These are phyloP conservation scores for Campaea margaritaria DNA, from an alignment of 2,888 invertebrate species.

Conservation along the genomic window DNA sequence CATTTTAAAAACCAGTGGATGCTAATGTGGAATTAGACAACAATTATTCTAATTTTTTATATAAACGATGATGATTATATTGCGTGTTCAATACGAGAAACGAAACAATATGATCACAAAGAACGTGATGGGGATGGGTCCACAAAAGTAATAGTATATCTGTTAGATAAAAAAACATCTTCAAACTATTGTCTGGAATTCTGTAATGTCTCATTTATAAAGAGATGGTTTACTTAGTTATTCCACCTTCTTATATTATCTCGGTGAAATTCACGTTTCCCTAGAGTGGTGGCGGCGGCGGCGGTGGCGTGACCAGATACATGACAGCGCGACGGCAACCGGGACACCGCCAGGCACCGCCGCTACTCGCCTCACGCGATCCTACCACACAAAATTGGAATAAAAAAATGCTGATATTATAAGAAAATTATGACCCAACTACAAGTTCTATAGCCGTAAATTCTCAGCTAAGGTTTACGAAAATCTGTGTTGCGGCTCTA, in stretches of 20 bases:
- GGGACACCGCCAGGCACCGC: conserved; percentile 73
- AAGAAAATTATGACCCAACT: conserved; percentile 48
- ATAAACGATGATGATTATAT: too few relatives aligned
- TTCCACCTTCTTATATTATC: not conserved
- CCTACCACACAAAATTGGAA: conserved; percentile 58
- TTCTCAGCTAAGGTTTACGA: conserved; percentile 8
- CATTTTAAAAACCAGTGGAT: not conserved
- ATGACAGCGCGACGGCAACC: conserved; percentile 68
- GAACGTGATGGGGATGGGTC: too few relatives aligned
- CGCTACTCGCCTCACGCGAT: conserved; percentile 71
- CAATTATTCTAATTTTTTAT: too few relatives aligned
- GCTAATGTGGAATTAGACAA: too few relatives aligned
- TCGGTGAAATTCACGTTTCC: not conserved
- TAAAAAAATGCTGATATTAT: conserved; percentile 57
- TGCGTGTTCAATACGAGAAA: too few relatives aligned
- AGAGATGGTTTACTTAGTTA: too few relatives aligned
- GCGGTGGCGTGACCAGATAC: conserved; percentile 73
- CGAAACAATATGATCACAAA: too few relatives aligned
- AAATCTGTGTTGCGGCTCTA: conserved; percentile 3
- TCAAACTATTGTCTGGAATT: too few relatives aligned
- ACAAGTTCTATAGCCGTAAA: conserved; percentile 32
- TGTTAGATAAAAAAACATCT: not conserved
- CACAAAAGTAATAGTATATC: too few relatives aligned
- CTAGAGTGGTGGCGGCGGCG: conserved; percentile 21
- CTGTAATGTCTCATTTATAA: too few relatives aligned